Evolutionary conservation across 2,113 vertebrate species (phyloP), one percentile per base, ranked within the genome.

Genomic region (Pseudorhombus dupliciocellatus): DNA sequence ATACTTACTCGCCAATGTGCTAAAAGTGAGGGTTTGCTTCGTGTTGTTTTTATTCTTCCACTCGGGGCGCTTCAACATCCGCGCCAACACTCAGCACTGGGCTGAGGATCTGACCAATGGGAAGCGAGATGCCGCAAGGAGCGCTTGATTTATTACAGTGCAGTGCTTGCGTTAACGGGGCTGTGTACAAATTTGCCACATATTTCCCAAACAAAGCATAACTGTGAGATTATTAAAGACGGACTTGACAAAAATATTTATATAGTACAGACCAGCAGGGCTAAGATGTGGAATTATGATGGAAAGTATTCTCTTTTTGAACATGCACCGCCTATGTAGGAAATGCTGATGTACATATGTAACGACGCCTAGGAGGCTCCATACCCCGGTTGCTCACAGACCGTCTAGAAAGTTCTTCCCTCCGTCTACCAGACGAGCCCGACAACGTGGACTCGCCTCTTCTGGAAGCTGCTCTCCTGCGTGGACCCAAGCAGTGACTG

Each of bases 391-490:
- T 60, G 64, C 65, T 79, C 46, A 64, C 63, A 21, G 51, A 66
- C 25, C 68, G 77, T 94, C 93, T 94, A 85, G 93, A 94, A 94
- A 93, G 84, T 94, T 94, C 93, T 89, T 89, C 48, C 81, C 83
- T 73, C 83, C 85, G 84, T 86, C 88, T 87, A 46, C 42, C 53
- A 59, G 40, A 34, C 61, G 18, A 16, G 66, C 54, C 0, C 22
- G 37, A 64, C 77, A 83, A 68, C 77, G 83, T 90, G 84, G 72
- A 79, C 56, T 10, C 14, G 42, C 24, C 25, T 14, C 14, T 0
- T 2, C 14, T 1, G 0, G 25, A 44, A 34, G 1, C 53, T 0
- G 7, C 1, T 0, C 8, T 14, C 28, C 18, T 42, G 31, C 12
- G n/a, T 7, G 0, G 24, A 50, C 7, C 26, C 21, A 7, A 61